Evolutionary conservation across 2,888 invertebrate species (phyloP).

Genomic region (Polietes domitor): DNA sequence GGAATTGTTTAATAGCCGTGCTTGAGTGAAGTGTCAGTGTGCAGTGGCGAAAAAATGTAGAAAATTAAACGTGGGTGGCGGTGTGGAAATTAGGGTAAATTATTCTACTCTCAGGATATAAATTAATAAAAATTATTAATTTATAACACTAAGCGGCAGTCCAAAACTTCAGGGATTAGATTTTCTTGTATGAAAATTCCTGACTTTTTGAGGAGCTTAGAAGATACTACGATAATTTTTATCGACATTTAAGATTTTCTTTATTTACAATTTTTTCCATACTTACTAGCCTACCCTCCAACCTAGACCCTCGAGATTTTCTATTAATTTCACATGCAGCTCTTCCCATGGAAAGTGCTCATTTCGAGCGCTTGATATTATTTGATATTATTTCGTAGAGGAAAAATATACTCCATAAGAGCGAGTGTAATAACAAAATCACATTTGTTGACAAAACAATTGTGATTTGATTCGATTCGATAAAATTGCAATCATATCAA

Average conservation of each 20-base stretch:
- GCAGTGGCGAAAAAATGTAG: background rate
- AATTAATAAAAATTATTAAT: no score
- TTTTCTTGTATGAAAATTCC: no score
- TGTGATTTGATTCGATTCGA: slow-evolving; percentile 18
- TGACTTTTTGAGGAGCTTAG: no score
- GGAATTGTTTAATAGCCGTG: slow-evolving; percentile 38
- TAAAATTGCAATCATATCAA: background rate
- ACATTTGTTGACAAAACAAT: slow-evolving; percentile 54
- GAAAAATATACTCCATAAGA: background rate
- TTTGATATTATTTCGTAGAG: background rate
- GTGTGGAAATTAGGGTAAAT: no score
- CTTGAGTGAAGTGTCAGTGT: slow-evolving; percentile 41
- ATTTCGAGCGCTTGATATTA: background rate
- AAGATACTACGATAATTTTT: no score
- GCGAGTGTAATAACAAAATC: background rate
- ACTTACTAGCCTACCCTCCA: background rate
- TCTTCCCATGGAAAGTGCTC: background rate
- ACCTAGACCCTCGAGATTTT: background rate
- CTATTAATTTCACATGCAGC: background rate
- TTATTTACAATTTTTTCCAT: background rate
- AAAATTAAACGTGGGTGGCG: background rate
- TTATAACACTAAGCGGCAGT: no score
- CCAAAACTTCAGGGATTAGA: no score
- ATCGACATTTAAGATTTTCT: no score
- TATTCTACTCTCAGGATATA: no score